Evolutionary conservation across 2,113 vertebrate genomes (phyloP), one percentile per base, ranked within the genome.

Genomic region (Neopipo cinnamomea): DNA sequence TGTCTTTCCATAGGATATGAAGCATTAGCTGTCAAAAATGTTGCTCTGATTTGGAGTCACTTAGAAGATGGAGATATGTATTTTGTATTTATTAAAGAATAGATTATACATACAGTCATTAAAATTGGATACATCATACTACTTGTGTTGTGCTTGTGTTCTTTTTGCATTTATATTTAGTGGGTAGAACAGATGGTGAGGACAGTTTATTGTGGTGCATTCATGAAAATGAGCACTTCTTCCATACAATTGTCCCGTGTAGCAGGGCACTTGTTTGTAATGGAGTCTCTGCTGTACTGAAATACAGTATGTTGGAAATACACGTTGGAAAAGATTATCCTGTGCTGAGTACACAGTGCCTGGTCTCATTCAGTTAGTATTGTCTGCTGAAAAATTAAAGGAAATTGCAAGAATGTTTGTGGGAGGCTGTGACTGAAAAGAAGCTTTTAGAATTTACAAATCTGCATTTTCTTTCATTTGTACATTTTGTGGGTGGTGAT

Each of bases 151-250:
- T 4, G 14, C 71, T 65, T 59, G 62, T 83, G 41, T 84, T 92
- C 75, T 79, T 93, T 93, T 46, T 67, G 39, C 83, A 67, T 94
- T 81, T 87, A 53, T 92, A 87, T 91, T 65, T 91, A 70, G 67
- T 87, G 73, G 31, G 55, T 91, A 52, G 87, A 92, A 87, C 84
- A 95, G 85, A 93, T 91, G 86, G 68, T 88, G 79, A 96, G 61
- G 56, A 62, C 47, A 78, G 61, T 88, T 97, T 93, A 85, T 95
- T 91, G 88, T 61, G 49, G 85, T 66, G 67, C 49, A 27, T 81
- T 66, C 61, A 50, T 89, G 86, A 58, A 95, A 94, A 91, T 86
- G 76, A 92, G 88, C 90, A 62, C 81, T 94, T 95, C 74, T 96
- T 76, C 44, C 66, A 30, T 74, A 22, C 55, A 62, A 31, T 84